Evolutionary conservation across 2,113 vertebrate genomes (phyloP).

Genomic region (Neolamprologus longior): DNA sequence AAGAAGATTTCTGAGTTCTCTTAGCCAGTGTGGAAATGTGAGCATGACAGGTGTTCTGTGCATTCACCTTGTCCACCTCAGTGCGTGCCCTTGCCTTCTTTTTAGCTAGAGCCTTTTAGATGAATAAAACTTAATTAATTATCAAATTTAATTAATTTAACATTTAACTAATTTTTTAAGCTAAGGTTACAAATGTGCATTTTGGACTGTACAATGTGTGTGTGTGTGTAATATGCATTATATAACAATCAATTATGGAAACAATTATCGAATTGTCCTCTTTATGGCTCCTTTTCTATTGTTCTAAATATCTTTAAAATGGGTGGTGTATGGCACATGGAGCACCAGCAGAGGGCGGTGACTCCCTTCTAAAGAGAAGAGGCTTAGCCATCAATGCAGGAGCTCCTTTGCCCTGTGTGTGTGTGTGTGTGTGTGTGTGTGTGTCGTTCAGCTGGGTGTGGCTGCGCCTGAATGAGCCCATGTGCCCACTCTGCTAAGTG

Average conservation of each 20-base stretch:
- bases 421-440: background rate
- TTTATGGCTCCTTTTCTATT: background rate
- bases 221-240: background rate
- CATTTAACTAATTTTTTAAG: background rate
- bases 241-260: background rate
- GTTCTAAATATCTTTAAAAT: background rate
- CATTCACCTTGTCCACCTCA: background rate
- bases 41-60: background rate
- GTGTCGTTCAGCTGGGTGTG: background rate
- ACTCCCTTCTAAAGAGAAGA: background rate
- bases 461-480: background rate
- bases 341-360: conserved; percentile 52
- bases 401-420: background rate
- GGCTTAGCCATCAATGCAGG: background rate
- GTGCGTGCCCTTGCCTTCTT: background rate
- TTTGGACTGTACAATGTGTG: background rate
- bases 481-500: background rate
- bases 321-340: background rate
- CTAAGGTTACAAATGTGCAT: background rate
- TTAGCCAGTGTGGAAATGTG: background rate
- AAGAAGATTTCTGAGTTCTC: background rate
- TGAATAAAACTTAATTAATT: background rate
- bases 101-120: background rate
- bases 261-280: background rate
- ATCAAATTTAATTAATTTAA: background rate